A percentile compares a stretch with the other conserved stretches of the same genome.
Conservation (phyloP, 1,140 invertebrate genomes). For the Chelonus insularis region DNA sequence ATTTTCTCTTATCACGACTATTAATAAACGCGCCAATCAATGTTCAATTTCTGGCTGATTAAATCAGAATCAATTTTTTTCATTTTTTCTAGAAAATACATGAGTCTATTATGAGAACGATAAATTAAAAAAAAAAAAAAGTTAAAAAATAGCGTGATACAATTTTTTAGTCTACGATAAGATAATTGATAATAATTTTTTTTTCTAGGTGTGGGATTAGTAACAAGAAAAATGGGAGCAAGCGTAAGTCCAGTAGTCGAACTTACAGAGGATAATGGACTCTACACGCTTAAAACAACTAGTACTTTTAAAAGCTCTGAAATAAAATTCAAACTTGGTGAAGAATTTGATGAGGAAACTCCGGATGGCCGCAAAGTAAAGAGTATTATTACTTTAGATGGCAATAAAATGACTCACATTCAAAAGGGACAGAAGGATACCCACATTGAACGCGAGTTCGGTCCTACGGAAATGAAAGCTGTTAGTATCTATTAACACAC, state of each 20-base stretch:
- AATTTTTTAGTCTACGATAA: background rate
- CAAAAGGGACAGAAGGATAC: constrained; percentile 70
- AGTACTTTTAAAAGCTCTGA: constrained; percentile 84
- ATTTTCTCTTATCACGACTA: background rate
- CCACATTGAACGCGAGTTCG: constrained; percentile 68
- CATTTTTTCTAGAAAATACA: background rate
- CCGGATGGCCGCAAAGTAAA: constrained; percentile 83
- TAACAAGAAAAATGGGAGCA: constrained; percentile 76
- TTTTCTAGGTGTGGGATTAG: constrained; percentile 72
- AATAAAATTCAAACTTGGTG: constrained; percentile 78
- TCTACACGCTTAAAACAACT: constrained; percentile 73
- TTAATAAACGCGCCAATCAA: background rate
- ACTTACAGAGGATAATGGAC: constrained; percentile 69
- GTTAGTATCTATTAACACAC: constrained; percentile 39
- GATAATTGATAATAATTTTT: constrained; percentile 5
- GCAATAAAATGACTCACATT: constrained; percentile 72
- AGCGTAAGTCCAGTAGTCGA: constrained; percentile 75
- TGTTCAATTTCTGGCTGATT: background rate
- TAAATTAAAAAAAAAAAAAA: background rate
- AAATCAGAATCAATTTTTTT: background rate
- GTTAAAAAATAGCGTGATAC: constrained; percentile 3
- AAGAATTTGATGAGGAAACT: constrained; percentile 85
- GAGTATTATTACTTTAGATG: constrained; percentile 67
- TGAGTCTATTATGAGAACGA: background rate
- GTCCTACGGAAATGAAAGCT: constrained; percentile 73